phyloP scores from a whole-genome alignment of 2,113 vertebrate genomes.

The Vimba vimba region DNA sequence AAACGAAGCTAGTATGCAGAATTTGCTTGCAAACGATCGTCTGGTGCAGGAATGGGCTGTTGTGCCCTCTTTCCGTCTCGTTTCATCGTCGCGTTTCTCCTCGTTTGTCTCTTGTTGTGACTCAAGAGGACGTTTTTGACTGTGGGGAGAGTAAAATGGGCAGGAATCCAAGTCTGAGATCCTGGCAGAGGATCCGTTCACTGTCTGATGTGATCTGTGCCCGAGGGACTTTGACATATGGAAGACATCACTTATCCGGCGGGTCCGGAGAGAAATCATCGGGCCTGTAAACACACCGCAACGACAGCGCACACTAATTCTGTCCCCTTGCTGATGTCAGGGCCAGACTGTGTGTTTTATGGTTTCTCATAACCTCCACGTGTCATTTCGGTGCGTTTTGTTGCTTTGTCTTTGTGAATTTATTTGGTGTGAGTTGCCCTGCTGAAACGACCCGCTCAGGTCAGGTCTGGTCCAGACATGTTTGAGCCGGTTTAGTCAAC shows the following conservation, averaged over 20 bases:
- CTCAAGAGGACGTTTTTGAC: not conserved
- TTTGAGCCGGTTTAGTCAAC: not conserved
- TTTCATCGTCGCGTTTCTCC: not conserved
- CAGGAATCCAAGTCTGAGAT: too few relatives aligned
- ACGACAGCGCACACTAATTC: not conserved
- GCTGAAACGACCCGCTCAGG: not conserved
- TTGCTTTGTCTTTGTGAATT: not conserved
- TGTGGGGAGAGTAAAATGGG: not conserved
- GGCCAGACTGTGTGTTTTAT: not conserved
- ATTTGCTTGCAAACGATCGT: not conserved
- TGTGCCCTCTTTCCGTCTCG: not conserved
- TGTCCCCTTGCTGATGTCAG: not conserved
- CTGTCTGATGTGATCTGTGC: not conserved
- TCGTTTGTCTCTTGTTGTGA: not conserved
- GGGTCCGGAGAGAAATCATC: not conserved
- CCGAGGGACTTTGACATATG: not conserved
- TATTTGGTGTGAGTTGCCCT: not conserved
- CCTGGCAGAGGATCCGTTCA: too few relatives aligned
- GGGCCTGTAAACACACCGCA: not conserved
- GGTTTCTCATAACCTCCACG: not conserved
- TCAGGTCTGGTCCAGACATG: not conserved
- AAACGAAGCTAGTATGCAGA: not conserved
- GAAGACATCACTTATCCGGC: not conserved
- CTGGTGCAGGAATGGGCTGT: not conserved
- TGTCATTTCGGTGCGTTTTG: not conserved